Percentiles rank a stretch among this genome's conserved stretches.
phyloP scores from a whole-genome alignment of 2,797 vertebrate genomes.

The Meda fulgida region DNA sequence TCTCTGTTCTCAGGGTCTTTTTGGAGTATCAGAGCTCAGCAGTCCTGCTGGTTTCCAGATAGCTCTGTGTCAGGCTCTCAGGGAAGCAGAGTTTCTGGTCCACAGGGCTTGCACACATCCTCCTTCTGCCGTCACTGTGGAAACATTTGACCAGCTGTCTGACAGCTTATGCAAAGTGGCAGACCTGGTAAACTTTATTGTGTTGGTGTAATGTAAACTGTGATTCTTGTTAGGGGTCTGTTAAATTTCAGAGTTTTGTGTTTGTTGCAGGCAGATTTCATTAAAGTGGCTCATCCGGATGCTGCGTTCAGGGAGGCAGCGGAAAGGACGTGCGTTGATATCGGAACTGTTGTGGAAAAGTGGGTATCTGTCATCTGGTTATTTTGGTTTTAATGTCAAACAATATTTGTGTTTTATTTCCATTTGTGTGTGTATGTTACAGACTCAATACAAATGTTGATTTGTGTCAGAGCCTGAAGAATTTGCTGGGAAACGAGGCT shows the following conservation, averaged over 20 bases:
- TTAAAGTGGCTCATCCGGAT: slow-evolving; percentile 93
- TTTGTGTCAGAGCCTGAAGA: slow-evolving; percentile 88
- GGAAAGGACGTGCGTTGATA: slow-evolving; percentile 88
- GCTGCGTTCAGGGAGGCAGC: slow-evolving; percentile 88
- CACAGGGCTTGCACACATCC: slow-evolving; percentile 74
- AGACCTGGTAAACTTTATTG: slow-evolving; percentile 83
- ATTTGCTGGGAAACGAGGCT: slow-evolving; percentile 80
- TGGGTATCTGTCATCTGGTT: slow-evolving; percentile 67
- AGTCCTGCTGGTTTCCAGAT: slow-evolving; percentile 86
- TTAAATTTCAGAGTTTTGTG: slow-evolving; percentile 8
- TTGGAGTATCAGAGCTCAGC: slow-evolving; percentile 88
- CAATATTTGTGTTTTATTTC: not conserved
- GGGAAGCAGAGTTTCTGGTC: slow-evolving; percentile 80
- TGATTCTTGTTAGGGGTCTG: not conserved
- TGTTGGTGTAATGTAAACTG: not conserved
- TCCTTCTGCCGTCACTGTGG: slow-evolving; percentile 82
- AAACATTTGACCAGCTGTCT: slow-evolving; percentile 90
- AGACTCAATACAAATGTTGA: slow-evolving; percentile 95
- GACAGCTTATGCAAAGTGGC: slow-evolving; percentile 93
- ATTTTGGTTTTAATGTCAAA: not conserved
- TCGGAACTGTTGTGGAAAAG: slow-evolving; percentile 94
- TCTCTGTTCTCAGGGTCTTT: slow-evolving; percentile 82
- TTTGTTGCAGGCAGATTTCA: slow-evolving; percentile 88
- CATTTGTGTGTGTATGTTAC: slow-evolving; percentile 52
- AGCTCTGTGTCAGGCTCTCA: slow-evolving; percentile 81